Base-by-base conservation (phyloP, 2,113 vertebrate species). In the Larimichthys polyactis region DNA sequence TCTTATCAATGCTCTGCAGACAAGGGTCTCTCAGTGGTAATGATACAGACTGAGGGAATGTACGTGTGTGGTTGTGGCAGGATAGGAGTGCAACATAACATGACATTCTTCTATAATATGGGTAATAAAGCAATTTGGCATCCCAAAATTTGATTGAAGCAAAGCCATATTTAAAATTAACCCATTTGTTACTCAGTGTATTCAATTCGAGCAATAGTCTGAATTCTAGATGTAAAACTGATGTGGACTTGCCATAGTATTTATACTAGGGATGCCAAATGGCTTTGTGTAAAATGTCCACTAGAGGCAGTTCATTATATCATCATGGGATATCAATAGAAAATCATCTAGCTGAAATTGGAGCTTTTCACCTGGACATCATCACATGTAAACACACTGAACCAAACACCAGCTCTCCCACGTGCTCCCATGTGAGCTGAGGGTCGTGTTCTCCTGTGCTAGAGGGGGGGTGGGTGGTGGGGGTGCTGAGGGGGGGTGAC, bases 1-100 rank as follows among this genome's bases (percentile, higher is more conserved):
- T 81, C 94, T 95, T 95, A 95, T 95, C 94, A 93, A 64, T 70
- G 22, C 75, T 82, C 69, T 87, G 84, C 94, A 95, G 94, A 91
- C 91, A 65, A 78, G 79, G 17, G 80, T 44, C 81, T 73, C 75
- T 81, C 52, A 62, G 11, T 88, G 59, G 71, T 55, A 79, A 83
- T 70, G 68, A 81, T 73, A 79, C 60, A 22, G 36, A 83, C 32
- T 27, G 48, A 29, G 80, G n/a, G 75, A 71, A 55, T 74, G 68
- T 65, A 24, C 74, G 78, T 71, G 20, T 68, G 19, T 72, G 54
- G 65, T 14, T 79, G 62, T 68, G 29, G 22, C n/a, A 16, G 29
- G 59, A 16, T 2, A 22, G 27, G 7, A 54, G 43, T 64, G n/a
- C 54, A 74, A 71, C 27, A 44, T 64, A 46, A 27, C 49, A 19